Conservation (phyloP, 2,797 vertebrate species). For the Tauraco hartlaubi region DNA sequence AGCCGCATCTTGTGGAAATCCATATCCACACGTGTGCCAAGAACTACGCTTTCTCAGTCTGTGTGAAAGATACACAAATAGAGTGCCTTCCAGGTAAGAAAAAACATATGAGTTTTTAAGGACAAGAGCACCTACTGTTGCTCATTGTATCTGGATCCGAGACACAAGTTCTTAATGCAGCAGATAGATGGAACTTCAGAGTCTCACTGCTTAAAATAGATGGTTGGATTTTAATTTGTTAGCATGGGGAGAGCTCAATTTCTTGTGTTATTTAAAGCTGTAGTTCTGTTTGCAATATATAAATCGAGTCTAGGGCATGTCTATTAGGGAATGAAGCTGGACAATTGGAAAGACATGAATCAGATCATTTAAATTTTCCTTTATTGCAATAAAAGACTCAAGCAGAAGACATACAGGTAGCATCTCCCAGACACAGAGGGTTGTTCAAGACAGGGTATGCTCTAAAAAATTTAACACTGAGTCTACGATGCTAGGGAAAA, state of each 20-base stretch:
- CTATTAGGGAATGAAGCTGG: not conserved
- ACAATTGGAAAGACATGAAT: not conserved
- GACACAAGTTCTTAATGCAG: not conserved
- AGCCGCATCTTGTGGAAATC: not conserved
- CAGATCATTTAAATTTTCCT: not conserved
- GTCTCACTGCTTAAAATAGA: not conserved
- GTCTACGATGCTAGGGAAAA: not conserved
- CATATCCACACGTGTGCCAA: not conserved
- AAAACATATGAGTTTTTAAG: not conserved
- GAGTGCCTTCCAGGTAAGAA: not conserved
- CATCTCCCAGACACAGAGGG: not conserved
- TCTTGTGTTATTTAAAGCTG: not conserved
- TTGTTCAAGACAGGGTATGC: not conserved
- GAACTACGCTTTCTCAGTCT: not conserved
- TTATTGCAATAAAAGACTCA: not conserved
- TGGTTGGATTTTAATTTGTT: not conserved
- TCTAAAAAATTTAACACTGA: not conserved
- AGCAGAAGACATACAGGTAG: not conserved
- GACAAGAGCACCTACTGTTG: not conserved
- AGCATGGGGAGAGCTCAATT: not conserved
- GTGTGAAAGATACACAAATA: not conserved
- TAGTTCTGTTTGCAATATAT: not conserved
- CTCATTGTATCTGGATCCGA: not conserved
- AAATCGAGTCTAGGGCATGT: not conserved
- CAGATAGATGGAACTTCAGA: not conserved